phyloP scores from a whole-genome alignment of 2,888 invertebrate species.

The Xanthia togata region DNA sequence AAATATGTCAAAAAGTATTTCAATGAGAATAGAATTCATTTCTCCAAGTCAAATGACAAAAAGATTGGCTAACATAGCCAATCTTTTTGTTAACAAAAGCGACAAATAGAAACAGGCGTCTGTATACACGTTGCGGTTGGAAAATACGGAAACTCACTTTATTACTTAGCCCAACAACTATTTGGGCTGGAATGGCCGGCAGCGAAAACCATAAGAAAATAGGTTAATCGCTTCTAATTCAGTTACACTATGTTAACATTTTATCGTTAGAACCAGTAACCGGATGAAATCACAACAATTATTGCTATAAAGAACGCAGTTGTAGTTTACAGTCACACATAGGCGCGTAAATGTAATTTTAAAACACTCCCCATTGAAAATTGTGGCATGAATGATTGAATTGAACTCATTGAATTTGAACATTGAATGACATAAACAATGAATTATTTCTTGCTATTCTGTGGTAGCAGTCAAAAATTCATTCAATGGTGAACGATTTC shows the following conservation, averaged over 20 bases:
- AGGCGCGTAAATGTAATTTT: slow-evolving; percentile 39
- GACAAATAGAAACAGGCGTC: background rate
- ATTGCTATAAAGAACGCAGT: slow-evolving; percentile 8
- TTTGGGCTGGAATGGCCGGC: slow-evolving; percentile 62
- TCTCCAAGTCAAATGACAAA: slow-evolving; percentile 10
- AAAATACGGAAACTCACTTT: slow-evolving; percentile 43
- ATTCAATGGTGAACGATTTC: slow-evolving; percentile 42
- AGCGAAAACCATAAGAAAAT: slow-evolving; percentile 50
- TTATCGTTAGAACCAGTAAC: slow-evolving; percentile 1
- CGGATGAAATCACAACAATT: slow-evolving; percentile 18
- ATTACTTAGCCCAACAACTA: slow-evolving; percentile 36
- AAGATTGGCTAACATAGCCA: slow-evolving; percentile 1
- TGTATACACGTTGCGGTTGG: slow-evolving; percentile 1
- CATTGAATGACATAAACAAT: slow-evolving; percentile 63
- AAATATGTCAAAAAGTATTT: slow-evolving; percentile 25
- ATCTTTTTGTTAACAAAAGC: background rate
- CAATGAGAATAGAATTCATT: slow-evolving; percentile 25
- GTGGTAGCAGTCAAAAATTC: slow-evolving; percentile 23
- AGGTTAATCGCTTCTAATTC: slow-evolving; percentile 60
- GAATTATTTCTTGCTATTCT: slow-evolving; percentile 18
- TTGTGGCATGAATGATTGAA: slow-evolving; percentile 57
- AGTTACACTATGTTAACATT: slow-evolving; percentile 52
- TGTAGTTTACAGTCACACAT: slow-evolving; percentile 8
- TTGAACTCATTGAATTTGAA: slow-evolving; percentile 7
- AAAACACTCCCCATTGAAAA: slow-evolving; percentile 51